phyloP scores from a whole-genome alignment of 2,888 invertebrate species.

The Branchellion lobata region DNA sequence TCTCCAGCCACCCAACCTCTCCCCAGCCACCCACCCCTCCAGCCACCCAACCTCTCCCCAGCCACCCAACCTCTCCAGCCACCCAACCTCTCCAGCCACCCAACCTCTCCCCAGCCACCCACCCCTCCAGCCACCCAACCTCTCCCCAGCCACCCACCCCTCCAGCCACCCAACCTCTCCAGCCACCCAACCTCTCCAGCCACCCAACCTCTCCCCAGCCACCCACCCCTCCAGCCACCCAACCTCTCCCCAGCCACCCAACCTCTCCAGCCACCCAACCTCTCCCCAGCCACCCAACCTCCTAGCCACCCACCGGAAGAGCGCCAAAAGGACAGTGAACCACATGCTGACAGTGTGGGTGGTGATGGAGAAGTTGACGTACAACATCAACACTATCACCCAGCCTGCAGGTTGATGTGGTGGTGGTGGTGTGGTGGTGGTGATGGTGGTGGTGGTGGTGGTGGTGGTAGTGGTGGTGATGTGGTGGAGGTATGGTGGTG shows the following conservation, averaged over 20 bases:
- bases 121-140: constrained; percentile 28
- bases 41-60: constrained; percentile 17
- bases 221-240: too few relatives aligned
- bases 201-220: too few relatives aligned
- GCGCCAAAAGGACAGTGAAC: constrained; percentile 85
- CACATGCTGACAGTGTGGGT: constrained; percentile 86
- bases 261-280: too few relatives aligned
- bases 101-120: constrained; percentile 25
- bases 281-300: not conserved
- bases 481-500: constrained; percentile 25
- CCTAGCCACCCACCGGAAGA: constrained; percentile 72
- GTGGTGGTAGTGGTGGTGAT: constrained; percentile 15
- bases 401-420: constrained; percentile 52
- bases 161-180: constrained; percentile 31
- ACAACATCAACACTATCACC: constrained; percentile 58
- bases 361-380: constrained; percentile 60
- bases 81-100: constrained; percentile 32
- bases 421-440: constrained; percentile 3
- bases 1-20: too few relatives aligned
- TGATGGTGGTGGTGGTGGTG: constrained; percentile 24
- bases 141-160: constrained; percentile 21
- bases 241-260: too few relatives aligned
- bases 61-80: constrained; percentile 21
- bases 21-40: constrained; percentile 1
- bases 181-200: not conserved